Conservation (phyloP, 1,140 invertebrate species). For the Myzus persicae region DNA sequence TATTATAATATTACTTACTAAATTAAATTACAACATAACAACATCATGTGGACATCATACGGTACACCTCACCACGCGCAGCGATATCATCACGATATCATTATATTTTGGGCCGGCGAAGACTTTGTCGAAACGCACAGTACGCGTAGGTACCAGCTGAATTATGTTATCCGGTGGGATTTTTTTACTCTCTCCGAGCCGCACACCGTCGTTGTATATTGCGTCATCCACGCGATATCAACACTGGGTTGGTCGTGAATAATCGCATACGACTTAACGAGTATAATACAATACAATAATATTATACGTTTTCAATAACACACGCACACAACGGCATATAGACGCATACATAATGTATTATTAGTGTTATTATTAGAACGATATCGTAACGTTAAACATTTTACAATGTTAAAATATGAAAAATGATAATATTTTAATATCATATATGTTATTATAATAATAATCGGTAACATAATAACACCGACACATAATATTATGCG, state of each 20-base stretch:
- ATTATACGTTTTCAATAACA: neutral
- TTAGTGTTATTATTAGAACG: neutral
- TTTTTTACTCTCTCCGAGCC: neutral
- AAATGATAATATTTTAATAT: neutral
- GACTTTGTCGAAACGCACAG: no score
- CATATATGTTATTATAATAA: neutral
- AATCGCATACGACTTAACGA: neutral
- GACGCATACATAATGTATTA: neutral
- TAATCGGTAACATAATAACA: slow-evolving; percentile 2
- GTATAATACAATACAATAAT: neutral
- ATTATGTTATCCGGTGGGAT: neutral
- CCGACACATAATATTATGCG: neutral
- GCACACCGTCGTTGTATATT: neutral
- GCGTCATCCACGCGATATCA: neutral
- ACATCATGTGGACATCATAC: no score
- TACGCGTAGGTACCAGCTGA: no score
- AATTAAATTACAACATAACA: no score
- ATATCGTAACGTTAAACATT: neutral
- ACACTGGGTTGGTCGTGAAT: neutral
- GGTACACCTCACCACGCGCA: no score
- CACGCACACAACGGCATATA: neutral
- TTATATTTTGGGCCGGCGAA: neutral
- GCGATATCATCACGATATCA: no score
- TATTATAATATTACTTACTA: no score
- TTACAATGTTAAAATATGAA: neutral